phyloP scores from a whole-genome alignment of 1,140 invertebrate species.

The Mactra quadrangularis region DNA sequence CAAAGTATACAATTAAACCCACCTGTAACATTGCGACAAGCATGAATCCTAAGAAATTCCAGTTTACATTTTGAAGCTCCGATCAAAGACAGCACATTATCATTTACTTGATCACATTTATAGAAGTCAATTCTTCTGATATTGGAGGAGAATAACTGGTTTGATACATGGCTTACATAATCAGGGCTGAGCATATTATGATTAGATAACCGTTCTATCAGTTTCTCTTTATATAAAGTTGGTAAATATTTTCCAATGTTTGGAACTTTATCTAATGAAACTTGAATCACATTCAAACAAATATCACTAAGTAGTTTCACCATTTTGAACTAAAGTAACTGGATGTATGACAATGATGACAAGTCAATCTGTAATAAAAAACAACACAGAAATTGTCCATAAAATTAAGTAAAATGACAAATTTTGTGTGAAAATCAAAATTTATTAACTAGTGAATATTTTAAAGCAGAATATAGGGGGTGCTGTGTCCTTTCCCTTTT shows the following conservation, averaged over 20 bases:
- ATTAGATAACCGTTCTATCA: conserved; percentile 72
- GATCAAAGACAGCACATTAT: conserved; percentile 67
- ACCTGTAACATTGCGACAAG: conserved; percentile 74
- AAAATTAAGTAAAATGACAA: no score
- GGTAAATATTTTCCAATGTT: conserved; percentile 67
- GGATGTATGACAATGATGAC: no score
- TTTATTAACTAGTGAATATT: no score
- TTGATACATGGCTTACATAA: conserved; percentile 69
- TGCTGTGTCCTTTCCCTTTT: no score
- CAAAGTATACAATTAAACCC: no score
- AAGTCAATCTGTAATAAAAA: no score
- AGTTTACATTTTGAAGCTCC: conserved; percentile 66
- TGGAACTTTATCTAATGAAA: conserved; percentile 68
- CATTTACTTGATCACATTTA: conserved; percentile 74
- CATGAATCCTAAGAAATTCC: conserved; percentile 66
- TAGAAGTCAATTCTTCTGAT: conserved; percentile 72
- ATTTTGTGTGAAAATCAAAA: no score
- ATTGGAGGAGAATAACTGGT: conserved; percentile 66
- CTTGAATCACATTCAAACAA: conserved; percentile 69
- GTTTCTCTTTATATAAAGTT: conserved; percentile 74
- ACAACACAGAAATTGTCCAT: no score
- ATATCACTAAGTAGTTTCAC: conserved; percentile 72
- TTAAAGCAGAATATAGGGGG: no score
- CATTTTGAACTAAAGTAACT: no score
- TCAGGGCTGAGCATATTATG: conserved; percentile 72